Base-by-base conservation (phyloP, 2,888 invertebrate species). In the Dasysyrphus albostriatus region DNA sequence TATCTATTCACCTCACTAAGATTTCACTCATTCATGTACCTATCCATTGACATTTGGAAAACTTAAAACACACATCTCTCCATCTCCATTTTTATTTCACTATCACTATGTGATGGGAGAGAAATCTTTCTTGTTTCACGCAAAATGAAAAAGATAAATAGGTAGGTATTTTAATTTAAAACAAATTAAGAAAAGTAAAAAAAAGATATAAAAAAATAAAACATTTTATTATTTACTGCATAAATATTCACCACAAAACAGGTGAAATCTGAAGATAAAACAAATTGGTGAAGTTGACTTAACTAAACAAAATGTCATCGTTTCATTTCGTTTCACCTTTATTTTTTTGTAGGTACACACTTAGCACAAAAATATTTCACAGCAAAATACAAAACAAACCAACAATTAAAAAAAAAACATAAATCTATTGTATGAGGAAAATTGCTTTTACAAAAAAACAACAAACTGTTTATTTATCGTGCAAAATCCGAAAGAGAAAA, bases 301-400 rank as follows among this genome's bases (percentile, higher is more conserved):
- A 59, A 59, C 29, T 39, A 24, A 58, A 54, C 47, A 51, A 75
- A 69, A 54, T 54, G 54, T 69, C 69, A 54, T 8, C 29, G 39
- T 24, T 54, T 19, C 49, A 37, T 19, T 19, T 70, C 58, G 59
- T 72, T 76, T 77, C 76, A 81, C 76, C 73, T 81, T 65, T 54
- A 73, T 2, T 24, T 24, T 24, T 24, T 24, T 77, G 73, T 7
- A 32, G 4, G 5, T 32, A 73, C 80, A 80, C 42, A 63, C 12
- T 72, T 29, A 58, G 42, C 24, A 65, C 59, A 63, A 19, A 69
- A 65, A 81, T 65, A 76, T 80, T 83, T 84, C 84, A 80, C 72
- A 76, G 59, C 65, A 58, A 51, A 75, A 69, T n/a, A 74, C 10
- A 42, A 72, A 24, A 63, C 29, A 24, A 51, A 78, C 6, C 42